phyloP scores from a whole-genome alignment of 2,888 invertebrate species.

The Scaptomyza caliginosa region DNA sequence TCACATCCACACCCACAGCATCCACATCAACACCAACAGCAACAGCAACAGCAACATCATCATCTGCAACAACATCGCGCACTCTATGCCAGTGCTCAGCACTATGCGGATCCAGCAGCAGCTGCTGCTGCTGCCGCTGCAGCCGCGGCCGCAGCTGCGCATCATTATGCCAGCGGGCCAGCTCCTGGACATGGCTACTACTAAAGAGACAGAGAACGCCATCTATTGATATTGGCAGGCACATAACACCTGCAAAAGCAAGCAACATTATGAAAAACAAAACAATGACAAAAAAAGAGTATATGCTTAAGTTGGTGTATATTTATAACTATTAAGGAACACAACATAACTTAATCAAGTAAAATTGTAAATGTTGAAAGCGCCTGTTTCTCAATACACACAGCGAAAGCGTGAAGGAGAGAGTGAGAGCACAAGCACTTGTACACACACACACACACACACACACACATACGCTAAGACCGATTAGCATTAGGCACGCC shows the following conservation, averaged over 20 bases:
- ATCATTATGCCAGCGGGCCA: conserved; percentile 46
- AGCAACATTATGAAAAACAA: conserved; percentile 7
- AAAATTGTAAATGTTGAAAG: conserved; percentile 21
- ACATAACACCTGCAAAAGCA: conserved; percentile 9
- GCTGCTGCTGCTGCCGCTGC: conserved; percentile 41
- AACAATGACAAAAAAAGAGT: background rate
- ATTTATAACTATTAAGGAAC: conserved; percentile 14
- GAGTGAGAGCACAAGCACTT: background rate
- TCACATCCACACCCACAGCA: conserved; percentile 22
- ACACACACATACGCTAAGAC: background rate
- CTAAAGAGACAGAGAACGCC: conserved; percentile 15
- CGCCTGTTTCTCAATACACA: background rate
- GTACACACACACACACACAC: background rate
- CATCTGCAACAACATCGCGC: conserved; percentile 34
- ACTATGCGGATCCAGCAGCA: conserved; percentile 34
- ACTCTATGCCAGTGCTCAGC: conserved; percentile 42
- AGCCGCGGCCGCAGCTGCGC: conserved; percentile 42
- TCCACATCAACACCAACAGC: conserved; percentile 4
- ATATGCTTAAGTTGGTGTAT: conserved; percentile 21
- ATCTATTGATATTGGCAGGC: background rate
- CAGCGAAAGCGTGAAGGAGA: background rate
- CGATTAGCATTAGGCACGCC: background rate
- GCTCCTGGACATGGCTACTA: conserved; percentile 61
- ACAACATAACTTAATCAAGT: conserved; percentile 10
- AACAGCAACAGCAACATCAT: conserved; percentile 11